Percentiles rank a stretch among this genome's conserved stretches.
Conservation (phyloP, 1,140 invertebrate species). For the Antheraea mylitta region DNA sequence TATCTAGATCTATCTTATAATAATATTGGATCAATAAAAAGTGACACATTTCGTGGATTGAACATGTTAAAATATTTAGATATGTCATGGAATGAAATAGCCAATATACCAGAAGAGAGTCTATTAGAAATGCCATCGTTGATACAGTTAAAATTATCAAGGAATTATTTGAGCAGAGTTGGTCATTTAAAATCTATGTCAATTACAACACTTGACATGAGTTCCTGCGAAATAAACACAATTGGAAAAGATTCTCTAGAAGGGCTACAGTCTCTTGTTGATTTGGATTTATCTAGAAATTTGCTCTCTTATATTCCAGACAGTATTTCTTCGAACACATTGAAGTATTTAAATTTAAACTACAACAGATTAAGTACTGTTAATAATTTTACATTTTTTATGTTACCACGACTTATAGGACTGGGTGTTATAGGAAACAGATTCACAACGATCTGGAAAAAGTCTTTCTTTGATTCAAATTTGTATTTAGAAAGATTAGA, state of each 20-base stretch:
- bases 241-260: conserved; percentile 78
- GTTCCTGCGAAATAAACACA: conserved; percentile 80
- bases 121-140: conserved; percentile 79
- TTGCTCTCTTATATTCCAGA: conserved; percentile 79
- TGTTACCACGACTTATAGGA: conserved; percentile 77
- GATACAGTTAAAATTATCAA: conserved; percentile 80
- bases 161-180: conserved; percentile 82
- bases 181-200: conserved; percentile 79
- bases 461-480: conserved; percentile 81
- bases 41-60: conserved; percentile 79
- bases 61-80: conserved; percentile 80
- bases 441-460: conserved; percentile 80
- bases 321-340: conserved; percentile 76
- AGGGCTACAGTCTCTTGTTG: conserved; percentile 74
- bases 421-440: conserved; percentile 84
- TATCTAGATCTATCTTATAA: conserved; percentile 83
- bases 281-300: conserved; percentile 81
- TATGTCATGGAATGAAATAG: conserved; percentile 84
- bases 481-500: conserved; percentile 77
- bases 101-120: conserved; percentile 74
- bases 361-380: conserved; percentile 76
- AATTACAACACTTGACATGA: conserved; percentile 79
- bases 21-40: conserved; percentile 78
- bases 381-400: conserved; percentile 77
- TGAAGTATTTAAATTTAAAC: conserved; percentile 81